A percentile compares a stretch with the other conserved stretches of the same genome.
These are phyloP conservation scores for Metopia argyrocephala DNA, from an alignment of 2,888 invertebrate genomes.

Conservation along the genomic window DNA sequence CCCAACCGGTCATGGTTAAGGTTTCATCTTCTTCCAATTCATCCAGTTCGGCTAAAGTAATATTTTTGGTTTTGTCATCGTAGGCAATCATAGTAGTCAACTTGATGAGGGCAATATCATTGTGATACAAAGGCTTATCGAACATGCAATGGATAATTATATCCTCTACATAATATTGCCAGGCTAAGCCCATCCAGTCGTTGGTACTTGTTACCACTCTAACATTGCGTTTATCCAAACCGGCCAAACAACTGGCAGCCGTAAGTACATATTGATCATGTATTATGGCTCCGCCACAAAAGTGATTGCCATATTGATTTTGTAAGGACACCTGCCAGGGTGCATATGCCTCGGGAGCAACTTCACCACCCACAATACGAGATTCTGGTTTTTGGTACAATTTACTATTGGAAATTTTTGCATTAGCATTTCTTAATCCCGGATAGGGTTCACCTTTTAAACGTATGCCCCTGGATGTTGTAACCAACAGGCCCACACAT, in stretches of 20 bases:
- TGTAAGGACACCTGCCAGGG: constrained; percentile 77
- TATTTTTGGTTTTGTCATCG: constrained; percentile 80
- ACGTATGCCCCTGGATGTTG: constrained; percentile 58
- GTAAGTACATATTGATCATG: constrained; percentile 73
- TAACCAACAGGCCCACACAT: neutral
- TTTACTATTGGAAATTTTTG: neutral
- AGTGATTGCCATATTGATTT: constrained; percentile 72
- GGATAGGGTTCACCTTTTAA: constrained; percentile 63
- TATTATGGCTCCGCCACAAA: constrained; percentile 76
- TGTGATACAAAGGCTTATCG: constrained; percentile 76
- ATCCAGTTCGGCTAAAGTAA: constrained; percentile 81
- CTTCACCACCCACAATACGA: constrained; percentile 71
- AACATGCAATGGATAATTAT: constrained; percentile 73
- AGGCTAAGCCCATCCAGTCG: constrained; percentile 70
- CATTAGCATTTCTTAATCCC: constrained; percentile 44
- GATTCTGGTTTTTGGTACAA: constrained; percentile 42
- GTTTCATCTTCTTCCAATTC: constrained; percentile 79
- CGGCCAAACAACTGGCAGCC: constrained; percentile 75
- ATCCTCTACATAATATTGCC: constrained; percentile 70
- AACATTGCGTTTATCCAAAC: constrained; percentile 69
- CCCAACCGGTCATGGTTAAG: constrained; percentile 82
- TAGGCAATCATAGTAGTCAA: constrained; percentile 80
- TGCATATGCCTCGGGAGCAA: constrained; percentile 67
- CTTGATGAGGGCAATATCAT: constrained; percentile 85
- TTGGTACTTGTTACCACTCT: constrained; percentile 74